phyloP scores from a whole-genome alignment of 2,113 vertebrate species.

The Diadophis punctatus region DNA sequence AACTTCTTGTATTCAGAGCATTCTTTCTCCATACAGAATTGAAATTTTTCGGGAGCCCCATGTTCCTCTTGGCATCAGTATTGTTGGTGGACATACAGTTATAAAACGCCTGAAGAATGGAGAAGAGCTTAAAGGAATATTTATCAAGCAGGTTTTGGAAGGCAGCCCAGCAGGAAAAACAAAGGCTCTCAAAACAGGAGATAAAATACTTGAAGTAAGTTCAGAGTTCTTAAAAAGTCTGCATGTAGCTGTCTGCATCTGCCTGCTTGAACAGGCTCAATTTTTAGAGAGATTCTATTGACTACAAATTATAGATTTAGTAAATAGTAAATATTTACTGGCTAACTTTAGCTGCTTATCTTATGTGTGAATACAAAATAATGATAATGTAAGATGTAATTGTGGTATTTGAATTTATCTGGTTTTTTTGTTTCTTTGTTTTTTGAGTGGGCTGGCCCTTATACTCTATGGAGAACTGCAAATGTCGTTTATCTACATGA shows the following conservation, averaged over 20 bases:
- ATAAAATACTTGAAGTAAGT: slow-evolving; percentile 96
- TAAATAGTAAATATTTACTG: not conserved
- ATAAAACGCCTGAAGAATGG: slow-evolving; percentile 96
- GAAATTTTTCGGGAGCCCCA: slow-evolving; percentile 84
- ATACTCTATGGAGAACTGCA: not conserved
- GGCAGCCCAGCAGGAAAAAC: slow-evolving; percentile 87
- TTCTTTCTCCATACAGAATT: slow-evolving; percentile 70
- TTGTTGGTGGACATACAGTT: slow-evolving; percentile 90
- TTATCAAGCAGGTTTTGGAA: slow-evolving; percentile 92
- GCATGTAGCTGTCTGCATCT: not conserved
- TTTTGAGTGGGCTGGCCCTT: not conserved
- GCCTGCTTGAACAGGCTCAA: not conserved
- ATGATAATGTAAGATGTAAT: not conserved
- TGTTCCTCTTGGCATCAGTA: slow-evolving; percentile 92
- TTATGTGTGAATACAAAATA: not conserved
- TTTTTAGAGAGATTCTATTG: slow-evolving; percentile 15
- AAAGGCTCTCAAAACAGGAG: slow-evolving; percentile 86
- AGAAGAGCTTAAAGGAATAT: slow-evolving; percentile 96
- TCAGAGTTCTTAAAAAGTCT: slow-evolving; percentile 32
- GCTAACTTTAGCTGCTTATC: not conserved
- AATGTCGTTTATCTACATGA: not conserved
- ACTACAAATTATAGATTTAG: not conserved
- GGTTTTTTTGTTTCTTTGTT: not conserved
- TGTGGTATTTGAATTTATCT: not conserved
- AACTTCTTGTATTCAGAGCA: not conserved